Base-by-base conservation (phyloP, 2,113 vertebrate species). In the Pseudolaguvia tuberculata region DNA sequence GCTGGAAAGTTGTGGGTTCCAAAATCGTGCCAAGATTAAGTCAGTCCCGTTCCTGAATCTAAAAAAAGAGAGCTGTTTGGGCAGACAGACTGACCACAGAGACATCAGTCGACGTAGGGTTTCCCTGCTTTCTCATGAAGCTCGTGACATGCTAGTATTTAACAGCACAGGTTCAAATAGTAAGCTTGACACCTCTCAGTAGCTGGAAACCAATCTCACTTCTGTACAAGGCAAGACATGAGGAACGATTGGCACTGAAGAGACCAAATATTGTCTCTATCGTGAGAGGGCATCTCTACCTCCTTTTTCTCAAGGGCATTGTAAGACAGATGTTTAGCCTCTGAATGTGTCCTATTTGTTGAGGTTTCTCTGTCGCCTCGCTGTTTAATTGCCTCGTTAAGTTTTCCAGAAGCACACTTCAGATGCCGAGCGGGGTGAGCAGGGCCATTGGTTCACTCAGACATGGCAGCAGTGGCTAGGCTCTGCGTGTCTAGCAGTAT, bases 1-100 rank as follows among this genome's bases (percentile, higher is more conserved):
- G 76, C 76, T 83, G 84, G 84, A 85, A 85, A 85, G 78, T 83
- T 84, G 84, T 79, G 84, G 84, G 68, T 80, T 84, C 48, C 29
- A 12, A 23, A 27, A 45, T 45, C 7, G 15, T 50, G 80, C 79
- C 82, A 83, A 80, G 79, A 83, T 85, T 82, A 81, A 84, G 83
- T 83, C 79, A 82, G 83, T 77, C 77, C 76, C 47, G 79, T 81
- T 35, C 72, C 78, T 83, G 79, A 80, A 81, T 81, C 84, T 85
- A 85, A 83, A 85, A 84, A 82, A 81, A 82, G 81, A 63, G 79
- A 71, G 68, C 72, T 67, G 79, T 62, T 79, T 70, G 81, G 82
- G 82, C 81, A 85, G 84, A 85, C 84, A 69, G 79, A 48, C 78
- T 71, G 83, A 83, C 84, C 83, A 79, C 84, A 84, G 78, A 83